Conservation (phyloP, 1,140 invertebrate species). For the Bilobella aurantiaca region DNA sequence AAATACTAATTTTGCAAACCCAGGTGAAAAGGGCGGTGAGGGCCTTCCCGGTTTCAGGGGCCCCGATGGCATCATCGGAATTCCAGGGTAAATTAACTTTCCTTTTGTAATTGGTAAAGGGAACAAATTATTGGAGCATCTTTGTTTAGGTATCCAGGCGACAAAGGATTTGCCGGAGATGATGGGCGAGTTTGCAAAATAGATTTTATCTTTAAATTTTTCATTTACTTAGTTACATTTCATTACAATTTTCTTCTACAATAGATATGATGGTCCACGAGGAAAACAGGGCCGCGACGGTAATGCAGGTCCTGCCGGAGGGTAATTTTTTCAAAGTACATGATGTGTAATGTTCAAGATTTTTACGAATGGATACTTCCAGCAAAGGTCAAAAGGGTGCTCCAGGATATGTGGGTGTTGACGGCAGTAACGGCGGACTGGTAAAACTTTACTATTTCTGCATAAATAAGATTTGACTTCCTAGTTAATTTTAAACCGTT, state of each 20-base stretch:
- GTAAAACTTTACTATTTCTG: slow-evolving; percentile 2
- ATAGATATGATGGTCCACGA: slow-evolving; percentile 17
- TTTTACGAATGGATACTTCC: neutral
- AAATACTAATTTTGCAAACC: no score
- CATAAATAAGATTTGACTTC: no score
- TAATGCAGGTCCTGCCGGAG: slow-evolving; percentile 16
- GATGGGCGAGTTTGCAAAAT: neutral
- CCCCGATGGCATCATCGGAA: neutral
- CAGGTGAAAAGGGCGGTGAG: slow-evolving; percentile 11
- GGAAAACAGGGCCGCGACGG: slow-evolving; percentile 30
- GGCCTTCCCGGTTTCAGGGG: neutral
- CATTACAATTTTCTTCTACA: neutral
- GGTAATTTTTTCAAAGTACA: no score
- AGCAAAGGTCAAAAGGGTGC: slow-evolving; percentile 27
- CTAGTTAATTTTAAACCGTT: neutral
- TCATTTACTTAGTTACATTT: neutral
- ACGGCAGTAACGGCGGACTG: slow-evolving; percentile 13
- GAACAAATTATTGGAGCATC: no score
- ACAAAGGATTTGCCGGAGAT: slow-evolving; percentile 18
- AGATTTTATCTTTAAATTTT: neutral
- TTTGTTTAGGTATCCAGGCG: slow-evolving; percentile 13
- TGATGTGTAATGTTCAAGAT: neutral
- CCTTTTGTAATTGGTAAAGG: no score
- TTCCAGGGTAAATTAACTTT: no score
- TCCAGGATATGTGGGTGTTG: slow-evolving; percentile 22